Conservation (phyloP, 2,797 vertebrate genomes). For the Cirrhinus mrigala region DNA sequence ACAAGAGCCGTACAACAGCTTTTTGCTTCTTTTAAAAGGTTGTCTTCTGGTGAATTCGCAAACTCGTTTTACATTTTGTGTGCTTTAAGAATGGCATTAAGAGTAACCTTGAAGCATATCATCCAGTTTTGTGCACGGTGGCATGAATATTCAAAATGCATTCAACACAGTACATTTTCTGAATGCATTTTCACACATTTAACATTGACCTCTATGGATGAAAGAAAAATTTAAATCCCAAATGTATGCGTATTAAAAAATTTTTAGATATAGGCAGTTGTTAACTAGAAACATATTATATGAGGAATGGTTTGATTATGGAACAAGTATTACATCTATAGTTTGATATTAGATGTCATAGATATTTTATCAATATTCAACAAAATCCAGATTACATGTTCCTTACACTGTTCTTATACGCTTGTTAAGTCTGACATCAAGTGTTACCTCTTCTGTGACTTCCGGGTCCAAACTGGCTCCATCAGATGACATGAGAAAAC, state of each 20-base stretch:
- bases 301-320: not conserved
- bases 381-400: no score
- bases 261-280: not conserved
- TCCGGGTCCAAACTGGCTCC: no score
- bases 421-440: no score
- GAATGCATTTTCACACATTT: slow-evolving; percentile 34
- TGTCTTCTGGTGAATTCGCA: not conserved
- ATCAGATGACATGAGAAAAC: no score
- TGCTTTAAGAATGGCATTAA: slow-evolving; percentile 5
- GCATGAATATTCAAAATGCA: slow-evolving; percentile 28
- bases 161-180: not conserved
- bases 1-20: not conserved
- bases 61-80: slow-evolving; percentile 11
- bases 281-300: not conserved
- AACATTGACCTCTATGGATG: not conserved
- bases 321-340: not conserved
- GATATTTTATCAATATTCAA: no score
- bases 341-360: no score
- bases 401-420: no score
- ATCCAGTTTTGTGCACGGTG: slow-evolving; percentile 4
- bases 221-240: not conserved
- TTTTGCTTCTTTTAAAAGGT: not conserved
- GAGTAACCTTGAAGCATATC: slow-evolving; percentile 18
- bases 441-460: no score
- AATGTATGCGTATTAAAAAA: not conserved